Evolutionary conservation across 2,888 invertebrate species (phyloP).

Genomic region (Callinectes sapidus): DNA sequence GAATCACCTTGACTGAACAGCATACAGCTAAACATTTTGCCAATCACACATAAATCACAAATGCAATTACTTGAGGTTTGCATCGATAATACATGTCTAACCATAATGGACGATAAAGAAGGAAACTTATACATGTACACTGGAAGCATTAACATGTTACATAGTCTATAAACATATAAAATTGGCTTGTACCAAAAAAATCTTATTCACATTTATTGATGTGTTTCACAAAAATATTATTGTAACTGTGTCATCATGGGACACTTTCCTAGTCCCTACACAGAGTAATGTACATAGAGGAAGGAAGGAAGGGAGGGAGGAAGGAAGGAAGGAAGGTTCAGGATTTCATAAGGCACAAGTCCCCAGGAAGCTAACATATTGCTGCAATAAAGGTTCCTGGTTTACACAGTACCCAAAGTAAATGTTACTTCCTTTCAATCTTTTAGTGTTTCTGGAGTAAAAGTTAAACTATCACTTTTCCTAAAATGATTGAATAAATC

Average conservation of each 20-base stretch:
- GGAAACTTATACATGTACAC: conserved; percentile 59
- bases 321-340: not conserved
- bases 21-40: conserved; percentile 33
- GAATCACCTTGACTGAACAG: conserved; percentile 4
- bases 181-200: conserved; percentile 62
- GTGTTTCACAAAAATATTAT: conserved; percentile 53
- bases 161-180: conserved; percentile 62
- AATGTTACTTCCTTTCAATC: not conserved
- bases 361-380: conserved; percentile 29
- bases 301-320: conserved; percentile 32
- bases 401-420: conserved; percentile 18
- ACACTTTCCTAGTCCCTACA: not conserved
- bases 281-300: conserved; percentile 36
- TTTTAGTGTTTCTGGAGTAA: not conserved
- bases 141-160: conserved; percentile 61
- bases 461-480: not conserved
- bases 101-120: conserved; percentile 56
- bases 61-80: conserved; percentile 42
- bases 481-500: not conserved
- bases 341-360: conserved; percentile 64
- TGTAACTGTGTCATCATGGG: conserved; percentile 44
- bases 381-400: not conserved
- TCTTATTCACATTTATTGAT: conserved; percentile 47
- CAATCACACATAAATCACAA: conserved; percentile 49
- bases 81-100: conserved; percentile 55